These are phyloP conservation scores for Rachycentron canadum DNA, from an alignment of 2,797 vertebrate species.

Conservation along the genomic window DNA sequence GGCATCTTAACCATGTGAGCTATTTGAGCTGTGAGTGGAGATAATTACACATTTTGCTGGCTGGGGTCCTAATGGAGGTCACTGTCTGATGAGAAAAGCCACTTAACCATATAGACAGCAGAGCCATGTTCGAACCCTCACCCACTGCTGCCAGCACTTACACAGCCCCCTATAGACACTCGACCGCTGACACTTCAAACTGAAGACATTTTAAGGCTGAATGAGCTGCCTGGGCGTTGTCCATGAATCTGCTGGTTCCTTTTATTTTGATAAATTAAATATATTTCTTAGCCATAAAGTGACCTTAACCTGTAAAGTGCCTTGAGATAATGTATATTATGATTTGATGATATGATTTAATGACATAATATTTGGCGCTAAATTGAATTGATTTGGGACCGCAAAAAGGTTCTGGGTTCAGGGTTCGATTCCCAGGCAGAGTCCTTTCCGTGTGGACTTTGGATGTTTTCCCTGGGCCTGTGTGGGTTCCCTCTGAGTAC, in stretches of 20 bases:
- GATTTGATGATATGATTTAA: too few relatives aligned
- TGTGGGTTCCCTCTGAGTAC: too few relatives aligned
- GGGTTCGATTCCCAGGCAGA: too few relatives aligned
- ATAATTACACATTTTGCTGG: slow-evolving; percentile 31
- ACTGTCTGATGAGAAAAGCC: slow-evolving; percentile 40
- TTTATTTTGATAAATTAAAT: background rate
- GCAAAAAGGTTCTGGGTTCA: too few relatives aligned
- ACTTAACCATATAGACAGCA: slow-evolving; percentile 59
- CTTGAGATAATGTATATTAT: too few relatives aligned
- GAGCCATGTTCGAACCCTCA: slow-evolving; percentile 21
- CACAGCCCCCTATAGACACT: background rate
- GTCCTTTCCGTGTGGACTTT: too few relatives aligned
- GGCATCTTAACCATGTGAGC: slow-evolving; percentile 22
- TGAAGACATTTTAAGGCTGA: slow-evolving; percentile 1
- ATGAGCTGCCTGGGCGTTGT: too few relatives aligned
- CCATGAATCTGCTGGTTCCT: too few relatives aligned
- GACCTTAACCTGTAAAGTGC: too few relatives aligned
- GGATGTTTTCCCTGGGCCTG: too few relatives aligned
- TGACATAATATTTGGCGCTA: too few relatives aligned
- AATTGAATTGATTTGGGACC: too few relatives aligned
- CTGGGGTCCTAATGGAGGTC: slow-evolving; percentile 33
- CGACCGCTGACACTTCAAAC: background rate
- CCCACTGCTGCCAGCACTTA: background rate
- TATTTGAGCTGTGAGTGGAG: slow-evolving; percentile 22
- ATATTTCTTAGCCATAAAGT: background rate